Percentiles rank a stretch among this genome's conserved stretches.
These are phyloP conservation scores for Enteromius mattozi DNA, from an alignment of 2,797 vertebrate genomes.

Conservation along the genomic window DNA sequence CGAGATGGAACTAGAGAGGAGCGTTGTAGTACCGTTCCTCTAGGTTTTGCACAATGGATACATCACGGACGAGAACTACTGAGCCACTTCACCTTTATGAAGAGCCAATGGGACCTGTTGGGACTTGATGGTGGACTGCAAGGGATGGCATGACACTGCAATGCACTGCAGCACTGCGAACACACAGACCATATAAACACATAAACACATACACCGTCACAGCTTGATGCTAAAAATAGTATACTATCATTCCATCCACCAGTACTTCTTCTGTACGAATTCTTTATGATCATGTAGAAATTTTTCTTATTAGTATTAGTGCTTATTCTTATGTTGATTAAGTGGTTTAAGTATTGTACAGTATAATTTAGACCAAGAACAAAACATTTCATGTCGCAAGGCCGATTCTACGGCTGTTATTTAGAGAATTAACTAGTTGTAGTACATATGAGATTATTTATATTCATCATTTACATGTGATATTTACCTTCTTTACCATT, in stretches of 20 bases:
- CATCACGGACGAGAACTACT: constrained; percentile 52
- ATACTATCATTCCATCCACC: constrained; percentile 27
- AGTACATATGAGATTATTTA: constrained; percentile 13
- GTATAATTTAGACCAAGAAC: constrained; percentile 9
- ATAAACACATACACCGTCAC: constrained; percentile 20
- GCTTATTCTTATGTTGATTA: constrained; percentile 39
- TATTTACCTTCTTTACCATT: constrained; percentile 31
- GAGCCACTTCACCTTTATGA: constrained; percentile 54
- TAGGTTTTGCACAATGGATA: constrained; percentile 47
- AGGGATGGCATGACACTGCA: constrained; percentile 62
- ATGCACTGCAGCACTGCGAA: constrained; percentile 71
- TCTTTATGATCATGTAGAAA: constrained; percentile 43
- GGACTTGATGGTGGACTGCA: constrained; percentile 68
- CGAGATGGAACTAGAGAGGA: constrained; percentile 41
- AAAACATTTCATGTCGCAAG: constrained; percentile 29
- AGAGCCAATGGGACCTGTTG: constrained; percentile 60
- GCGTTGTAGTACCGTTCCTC: constrained; percentile 39
- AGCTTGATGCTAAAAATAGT: constrained; percentile 4
- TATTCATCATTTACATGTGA: constrained; percentile 21
- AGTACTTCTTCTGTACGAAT: constrained; percentile 28
- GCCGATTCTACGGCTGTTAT: constrained; percentile 26
- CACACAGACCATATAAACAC: constrained; percentile 38
- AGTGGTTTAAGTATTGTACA: constrained; percentile 47
- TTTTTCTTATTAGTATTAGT: constrained; percentile 37
- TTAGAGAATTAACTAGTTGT: constrained; percentile 29